Conservation (phyloP, 2,888 invertebrate species). For the Panorpa germanica region DNA sequence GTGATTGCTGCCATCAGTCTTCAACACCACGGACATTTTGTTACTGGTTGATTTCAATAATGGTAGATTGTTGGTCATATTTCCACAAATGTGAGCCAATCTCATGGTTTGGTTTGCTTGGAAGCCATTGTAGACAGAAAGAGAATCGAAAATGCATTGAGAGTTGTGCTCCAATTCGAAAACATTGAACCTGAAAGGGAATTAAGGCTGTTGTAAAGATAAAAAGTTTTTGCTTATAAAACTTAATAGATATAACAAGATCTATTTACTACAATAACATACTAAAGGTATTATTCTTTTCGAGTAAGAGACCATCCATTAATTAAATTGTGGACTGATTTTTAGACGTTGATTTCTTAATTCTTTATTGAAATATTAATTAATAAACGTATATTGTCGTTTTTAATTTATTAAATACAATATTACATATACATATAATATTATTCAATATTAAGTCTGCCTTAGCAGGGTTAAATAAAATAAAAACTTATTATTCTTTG, state of each 20-base stretch:
- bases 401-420: no score
- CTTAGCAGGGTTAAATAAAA: no score
- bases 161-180: slow-evolving; percentile 31
- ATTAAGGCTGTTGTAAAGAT: slow-evolving; percentile 13
- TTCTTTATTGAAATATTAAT: no score
- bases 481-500: no score
- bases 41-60: slow-evolving; percentile 38
- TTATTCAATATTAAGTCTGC: no score
- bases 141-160: slow-evolving; percentile 36
- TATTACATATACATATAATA: no score
- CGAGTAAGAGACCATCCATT: neutral
- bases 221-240: slow-evolving; percentile 3
- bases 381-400: no score
- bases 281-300: neutral
- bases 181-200: slow-evolving; percentile 30
- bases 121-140: slow-evolving; percentile 38
- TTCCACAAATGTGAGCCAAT: slow-evolving; percentile 47
- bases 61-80: slow-evolving; percentile 30
- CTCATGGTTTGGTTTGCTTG: slow-evolving; percentile 20
- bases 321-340: neutral
- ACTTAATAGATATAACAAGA: no score
- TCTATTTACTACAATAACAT: no score
- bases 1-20: slow-evolving; percentile 24
- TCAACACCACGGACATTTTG: slow-evolving; percentile 32
- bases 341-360: no score